Percentiles rank a stretch among this genome's conserved stretches.
Conservation (phyloP, 2,797 vertebrate genomes). For the Xiphorhynchus erythropygius region DNA sequence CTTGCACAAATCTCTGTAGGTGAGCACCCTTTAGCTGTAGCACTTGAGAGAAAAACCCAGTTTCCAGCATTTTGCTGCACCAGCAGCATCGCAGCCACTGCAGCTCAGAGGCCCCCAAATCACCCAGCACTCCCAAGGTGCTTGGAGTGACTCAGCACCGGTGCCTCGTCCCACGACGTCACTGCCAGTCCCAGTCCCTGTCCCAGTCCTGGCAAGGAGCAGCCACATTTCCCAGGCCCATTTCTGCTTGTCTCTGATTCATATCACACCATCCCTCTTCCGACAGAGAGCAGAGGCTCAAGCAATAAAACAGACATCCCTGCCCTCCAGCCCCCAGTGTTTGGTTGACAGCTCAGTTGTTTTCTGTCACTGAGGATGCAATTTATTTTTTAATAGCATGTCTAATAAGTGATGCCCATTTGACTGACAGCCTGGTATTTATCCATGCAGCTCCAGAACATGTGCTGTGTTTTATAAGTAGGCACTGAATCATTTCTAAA, state of each 20-base stretch:
- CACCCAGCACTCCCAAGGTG: accelerated
- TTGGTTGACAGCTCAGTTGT: slow-evolving; percentile 50
- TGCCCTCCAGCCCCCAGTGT: not conserved
- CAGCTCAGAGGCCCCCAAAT: not conserved
- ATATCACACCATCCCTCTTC: not conserved
- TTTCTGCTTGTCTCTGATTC: not conserved
- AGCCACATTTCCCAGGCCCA: not conserved
- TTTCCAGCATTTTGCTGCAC: not conserved
- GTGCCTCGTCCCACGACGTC: not conserved
- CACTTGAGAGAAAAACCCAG: not conserved
- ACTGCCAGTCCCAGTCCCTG: not conserved
- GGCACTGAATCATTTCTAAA: slow-evolving; percentile 17
- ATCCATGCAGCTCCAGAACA: slow-evolving; percentile 20
- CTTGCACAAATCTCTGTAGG: not conserved
- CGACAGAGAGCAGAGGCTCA: not conserved
- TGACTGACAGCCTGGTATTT: slow-evolving; percentile 66
- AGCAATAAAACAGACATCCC: slow-evolving; percentile 5
- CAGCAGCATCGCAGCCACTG: not conserved
- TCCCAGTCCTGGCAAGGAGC: not conserved
- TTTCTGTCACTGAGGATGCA: slow-evolving; percentile 63
- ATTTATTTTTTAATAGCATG: slow-evolving; percentile 48
- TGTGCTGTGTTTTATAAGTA: slow-evolving; percentile 45
- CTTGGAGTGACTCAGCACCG: not conserved
- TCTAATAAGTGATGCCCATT: slow-evolving; percentile 57
- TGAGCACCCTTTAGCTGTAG: not conserved